These are phyloP conservation scores for Sternotherus odoratus DNA, from an alignment of 2,797 vertebrate genomes.

Conservation along the genomic window DNA sequence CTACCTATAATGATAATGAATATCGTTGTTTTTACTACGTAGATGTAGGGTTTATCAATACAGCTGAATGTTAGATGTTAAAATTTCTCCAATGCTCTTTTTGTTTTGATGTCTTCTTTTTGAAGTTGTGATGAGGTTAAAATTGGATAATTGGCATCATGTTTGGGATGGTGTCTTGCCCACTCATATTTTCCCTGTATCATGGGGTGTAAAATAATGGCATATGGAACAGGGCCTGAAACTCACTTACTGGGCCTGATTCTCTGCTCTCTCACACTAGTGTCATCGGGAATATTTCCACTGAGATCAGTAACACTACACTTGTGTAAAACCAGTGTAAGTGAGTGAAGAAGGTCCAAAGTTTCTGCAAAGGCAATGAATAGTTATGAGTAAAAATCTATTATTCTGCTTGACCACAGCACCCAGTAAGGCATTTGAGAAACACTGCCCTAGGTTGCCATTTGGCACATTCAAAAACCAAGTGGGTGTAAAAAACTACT, in stretches of 20 bases:
- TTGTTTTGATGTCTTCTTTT: neutral
- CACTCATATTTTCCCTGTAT: neutral
- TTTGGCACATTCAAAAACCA: neutral
- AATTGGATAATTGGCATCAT: neutral
- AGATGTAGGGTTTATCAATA: conserved; percentile 4
- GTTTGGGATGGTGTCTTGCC: neutral
- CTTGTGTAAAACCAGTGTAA: conserved; percentile 19
- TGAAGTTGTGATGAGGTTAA: neutral
- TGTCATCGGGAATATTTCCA: neutral
- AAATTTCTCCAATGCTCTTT: conserved; percentile 8
- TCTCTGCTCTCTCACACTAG: neutral
- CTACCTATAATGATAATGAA: neutral
- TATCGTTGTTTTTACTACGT: neutral
- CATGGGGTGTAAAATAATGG: neutral
- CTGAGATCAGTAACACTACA: conserved; percentile 20
- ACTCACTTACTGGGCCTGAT: neutral
- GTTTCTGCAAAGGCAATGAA: conserved; percentile 20
- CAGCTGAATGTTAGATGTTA: neutral
- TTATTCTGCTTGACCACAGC: neutral
- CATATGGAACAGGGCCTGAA: neutral
- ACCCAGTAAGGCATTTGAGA: no score
- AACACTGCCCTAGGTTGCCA: no score
- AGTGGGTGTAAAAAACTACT: neutral
- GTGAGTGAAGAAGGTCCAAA: neutral
- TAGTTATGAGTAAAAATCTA: neutral